phyloP scores from a whole-genome alignment of 2,113 vertebrate species.

The Pleuronectes platessa region DNA sequence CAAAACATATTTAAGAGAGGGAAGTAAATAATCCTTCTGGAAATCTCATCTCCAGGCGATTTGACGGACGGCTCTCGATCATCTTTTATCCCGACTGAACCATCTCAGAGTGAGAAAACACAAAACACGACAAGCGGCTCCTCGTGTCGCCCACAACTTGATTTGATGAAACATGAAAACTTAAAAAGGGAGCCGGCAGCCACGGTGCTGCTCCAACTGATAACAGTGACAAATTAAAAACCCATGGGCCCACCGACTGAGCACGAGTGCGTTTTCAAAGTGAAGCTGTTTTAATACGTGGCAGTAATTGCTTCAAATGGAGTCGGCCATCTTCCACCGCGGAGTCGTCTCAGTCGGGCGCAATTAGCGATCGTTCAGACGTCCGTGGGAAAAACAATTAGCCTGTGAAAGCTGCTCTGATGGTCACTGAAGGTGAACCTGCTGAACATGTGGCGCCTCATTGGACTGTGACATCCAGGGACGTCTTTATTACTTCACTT shows the following conservation, averaged over 20 bases:
- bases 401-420: constrained; percentile 4
- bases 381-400: constrained; percentile 40
- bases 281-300: constrained; percentile 39
- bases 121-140: neutral
- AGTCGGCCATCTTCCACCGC: constrained; percentile 20
- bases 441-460: constrained; percentile 30
- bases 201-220: neutral
- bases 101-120: constrained; percentile 1
- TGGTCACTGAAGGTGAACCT: constrained; percentile 28
- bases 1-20: neutral
- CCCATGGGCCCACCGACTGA: constrained; percentile 23
- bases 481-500: neutral
- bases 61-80: constrained; percentile 11
- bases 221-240: constrained; percentile 32
- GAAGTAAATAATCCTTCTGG: constrained; percentile 1
- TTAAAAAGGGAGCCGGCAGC: neutral
- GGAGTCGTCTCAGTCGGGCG: constrained; percentile 25
- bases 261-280: constrained; percentile 12
- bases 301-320: constrained; percentile 43
- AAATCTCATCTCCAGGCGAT: constrained; percentile 19
- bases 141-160: neutral
- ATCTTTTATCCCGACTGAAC: neutral
- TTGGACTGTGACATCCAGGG: constrained; percentile 18
- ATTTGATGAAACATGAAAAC: constrained; percentile 11
- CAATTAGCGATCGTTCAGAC: constrained; percentile 54